Base-by-base conservation (phyloP, 2,888 invertebrate species). In the Leptothorax acervorum region DNA sequence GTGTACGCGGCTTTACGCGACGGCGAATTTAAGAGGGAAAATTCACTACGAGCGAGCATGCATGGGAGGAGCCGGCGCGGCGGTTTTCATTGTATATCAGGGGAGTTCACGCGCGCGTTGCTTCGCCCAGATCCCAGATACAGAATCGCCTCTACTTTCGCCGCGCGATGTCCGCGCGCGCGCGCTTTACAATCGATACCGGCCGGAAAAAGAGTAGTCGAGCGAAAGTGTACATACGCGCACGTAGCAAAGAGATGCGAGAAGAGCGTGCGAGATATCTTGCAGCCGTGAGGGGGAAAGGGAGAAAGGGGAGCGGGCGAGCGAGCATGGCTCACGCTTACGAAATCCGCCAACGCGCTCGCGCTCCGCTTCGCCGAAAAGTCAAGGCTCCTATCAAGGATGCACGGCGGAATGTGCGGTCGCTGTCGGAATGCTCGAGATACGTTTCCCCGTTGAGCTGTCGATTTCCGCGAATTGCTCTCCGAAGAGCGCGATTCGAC, bases 311-410 rank as follows among this genome's bases (percentile, higher is more conserved):
- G 15, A 12, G 42, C 15, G 42, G 8, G 6, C 39, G 23, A 42
- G 68, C 39, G 11, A 45, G 31, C n/a, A 35, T 15, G 71, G 70
- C 48, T 70, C 23, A 48, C 35, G 57, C 60, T 81, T 81, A 51
- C 79, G 71, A 60, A 71, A 71, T 71, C 48, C 48, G 48, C 60
- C 60, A 57, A 60, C 73, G 73, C 79, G 63, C 63, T 28, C 53
- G 45, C 35, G 53, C 55, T 62, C 48, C 60, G 73, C 28, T 28
- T 68, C 60, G 60, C 60, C 79, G 79, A 81, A 81, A 81, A 81
- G 79, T 81, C 79, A 73, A 81, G 79, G 79, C 79, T 81, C 60
- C 71, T 62, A 73, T 81, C 79, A 81, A 81, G 79, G 79, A 73
- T 73, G 60, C 18, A 45, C 23, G 31, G 60, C n/a, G 57, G 68